Conservation (phyloP, 2,888 invertebrate genomes). For the Luperina testacea region DNA sequence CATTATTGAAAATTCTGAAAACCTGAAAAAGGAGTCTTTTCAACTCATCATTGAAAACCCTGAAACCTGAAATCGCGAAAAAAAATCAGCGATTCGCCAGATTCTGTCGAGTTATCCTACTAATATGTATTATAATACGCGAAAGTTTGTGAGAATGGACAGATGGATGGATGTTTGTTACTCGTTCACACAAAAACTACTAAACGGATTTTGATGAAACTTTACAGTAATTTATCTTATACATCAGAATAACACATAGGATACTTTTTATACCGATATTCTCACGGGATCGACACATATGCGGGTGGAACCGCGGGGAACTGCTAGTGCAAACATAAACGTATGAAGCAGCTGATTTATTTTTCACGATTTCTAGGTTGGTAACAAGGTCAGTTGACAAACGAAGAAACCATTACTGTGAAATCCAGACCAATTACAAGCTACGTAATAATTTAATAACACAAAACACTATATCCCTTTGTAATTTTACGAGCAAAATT, state of each 20-base stretch:
- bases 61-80: neutral
- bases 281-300: too few species aligned
- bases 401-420: neutral
- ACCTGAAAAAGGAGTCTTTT: too few species aligned
- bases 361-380: neutral
- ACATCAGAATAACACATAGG: too few species aligned
- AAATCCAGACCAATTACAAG: neutral
- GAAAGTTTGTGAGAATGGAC: too few species aligned
- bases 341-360: neutral
- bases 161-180: too few species aligned
- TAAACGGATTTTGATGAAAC: too few species aligned
- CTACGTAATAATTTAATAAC: slow-evolving; percentile 6
- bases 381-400: neutral
- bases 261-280: too few species aligned
- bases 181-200: too few species aligned
- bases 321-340: neutral
- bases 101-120: too few species aligned
- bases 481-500: slow-evolving; percentile 50
- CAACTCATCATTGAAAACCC: neutral
- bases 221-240: too few species aligned
- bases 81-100: neutral
- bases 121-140: too few species aligned
- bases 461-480: slow-evolving; percentile 35
- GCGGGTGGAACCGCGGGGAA: too few species aligned
- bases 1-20: neutral